Conservation (phyloP, 2,888 invertebrate genomes). For the Lepetodrilus schrolli region DNA sequence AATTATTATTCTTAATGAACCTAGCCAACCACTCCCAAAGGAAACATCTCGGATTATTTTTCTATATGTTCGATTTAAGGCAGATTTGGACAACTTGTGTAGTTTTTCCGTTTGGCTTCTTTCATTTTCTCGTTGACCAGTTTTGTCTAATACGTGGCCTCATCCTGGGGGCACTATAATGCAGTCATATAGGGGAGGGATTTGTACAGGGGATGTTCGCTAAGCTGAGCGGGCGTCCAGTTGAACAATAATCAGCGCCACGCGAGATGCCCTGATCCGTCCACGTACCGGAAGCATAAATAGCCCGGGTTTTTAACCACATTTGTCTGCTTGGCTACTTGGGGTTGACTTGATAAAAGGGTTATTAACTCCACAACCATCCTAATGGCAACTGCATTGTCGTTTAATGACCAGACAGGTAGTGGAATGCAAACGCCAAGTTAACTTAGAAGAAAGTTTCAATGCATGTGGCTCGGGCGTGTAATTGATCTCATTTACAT, state of each 20-base stretch:
- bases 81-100: conserved; percentile 30
- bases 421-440: not conserved
- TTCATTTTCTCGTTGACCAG: conserved; percentile 23
- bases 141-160: not conserved
- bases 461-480: no score
- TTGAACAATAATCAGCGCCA: not conserved
- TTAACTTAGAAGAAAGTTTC: no score
- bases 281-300: not conserved
- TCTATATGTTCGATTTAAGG: conserved; percentile 31
- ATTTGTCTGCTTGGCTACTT: not conserved
- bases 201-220: not conserved
- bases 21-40: conserved; percentile 9
- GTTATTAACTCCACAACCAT: not conserved
- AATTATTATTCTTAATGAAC: conserved; percentile 14
- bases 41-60: conserved; percentile 25
- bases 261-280: not conserved
- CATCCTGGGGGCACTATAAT: not conserved
- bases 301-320: conserved; percentile 11
- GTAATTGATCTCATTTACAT: no score
- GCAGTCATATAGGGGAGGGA: conserved; percentile 1
- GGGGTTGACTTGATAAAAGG: not conserved
- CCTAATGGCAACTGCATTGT: not conserved
- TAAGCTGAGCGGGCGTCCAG: not conserved
- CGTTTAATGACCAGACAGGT: not conserved
- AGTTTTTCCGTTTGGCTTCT: conserved; percentile 31